Percentiles rank a stretch among this genome's conserved stretches.
Conservation (phyloP, 2,113 vertebrate species). For the Hystrix cristata region DNA sequence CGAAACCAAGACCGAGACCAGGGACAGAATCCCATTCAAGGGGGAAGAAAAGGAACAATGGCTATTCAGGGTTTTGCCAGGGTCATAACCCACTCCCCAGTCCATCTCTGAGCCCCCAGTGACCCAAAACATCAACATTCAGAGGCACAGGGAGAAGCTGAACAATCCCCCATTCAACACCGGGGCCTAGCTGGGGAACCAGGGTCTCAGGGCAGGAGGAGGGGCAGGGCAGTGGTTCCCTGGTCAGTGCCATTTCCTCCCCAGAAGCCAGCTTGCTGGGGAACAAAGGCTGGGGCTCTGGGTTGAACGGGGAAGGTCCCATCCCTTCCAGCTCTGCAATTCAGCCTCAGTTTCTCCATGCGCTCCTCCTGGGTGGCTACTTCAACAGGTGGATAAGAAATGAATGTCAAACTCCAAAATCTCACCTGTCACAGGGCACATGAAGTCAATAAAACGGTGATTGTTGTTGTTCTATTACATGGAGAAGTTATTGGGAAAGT, state of each 20-base stretch:
- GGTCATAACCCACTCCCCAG: conserved; percentile 87
- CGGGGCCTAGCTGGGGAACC: conserved; percentile 33
- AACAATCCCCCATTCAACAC: conserved; percentile 89
- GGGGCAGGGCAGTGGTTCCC: neutral
- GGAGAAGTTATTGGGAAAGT: neutral
- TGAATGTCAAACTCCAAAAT: neutral
- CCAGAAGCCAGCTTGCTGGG: conserved; percentile 5
- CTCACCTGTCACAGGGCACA: conserved; percentile 18
- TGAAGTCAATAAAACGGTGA: neutral
- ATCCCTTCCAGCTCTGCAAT: neutral
- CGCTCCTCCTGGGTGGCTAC: neutral
- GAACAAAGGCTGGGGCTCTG: conserved; percentile 19
- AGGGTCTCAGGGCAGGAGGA: neutral
- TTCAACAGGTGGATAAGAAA: conserved; percentile 24
- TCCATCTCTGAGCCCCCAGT: conserved; percentile 87
- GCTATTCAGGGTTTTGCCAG: conserved; percentile 88
- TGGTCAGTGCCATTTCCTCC: conserved; percentile 46
- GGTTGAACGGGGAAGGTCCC: neutral
- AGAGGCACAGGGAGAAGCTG: conserved; percentile 83
- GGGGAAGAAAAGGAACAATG: conserved; percentile 90
- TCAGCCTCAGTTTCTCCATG: conserved; percentile 58
- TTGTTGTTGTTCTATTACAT: neutral
- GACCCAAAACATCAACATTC: conserved; percentile 91
- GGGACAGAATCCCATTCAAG: conserved; percentile 88
- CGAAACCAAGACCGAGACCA: neutral